Base-by-base conservation (phyloP, 1,140 invertebrate species). In the Cydia splendana region DNA sequence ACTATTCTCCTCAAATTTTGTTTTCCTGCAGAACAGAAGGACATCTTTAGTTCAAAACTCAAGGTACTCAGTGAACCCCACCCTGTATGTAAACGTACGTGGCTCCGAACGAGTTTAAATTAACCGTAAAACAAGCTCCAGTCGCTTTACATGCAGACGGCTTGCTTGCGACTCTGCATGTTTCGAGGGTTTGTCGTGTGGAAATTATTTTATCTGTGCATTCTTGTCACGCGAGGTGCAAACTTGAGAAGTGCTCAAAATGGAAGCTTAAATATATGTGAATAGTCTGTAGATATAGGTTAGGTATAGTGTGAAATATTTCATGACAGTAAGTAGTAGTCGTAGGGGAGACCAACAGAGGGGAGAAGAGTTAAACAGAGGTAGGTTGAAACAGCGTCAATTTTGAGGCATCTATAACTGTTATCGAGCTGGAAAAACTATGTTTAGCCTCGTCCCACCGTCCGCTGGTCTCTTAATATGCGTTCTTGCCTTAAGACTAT, bases 201-300 rank as follows among this genome's bases (percentile, higher is more conserved):
- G 65, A 69, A 69, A 69, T 69, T 71, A 38, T 38, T 71, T 71
- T 71, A 38, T 71, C 30, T 71, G n/a, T 42, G 34, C 67, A 69
- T 38, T 71, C 34, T 6, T 42, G 12, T 30, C 28, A 38, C 65
- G n/a, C 13, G 34, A 71, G 15, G 30, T 30, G 65, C 15, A 13
- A 34, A 34, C 24, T 69, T 69, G 15, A 57, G 53, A 9, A 42
- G 7, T 10, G 15, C 15, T 57, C 57, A 24, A 62, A 0, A 57
- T 57, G 53, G 20, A 48, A 48, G 13, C 45, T 48, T 15, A 13
- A 42, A 12, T 15, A 45, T 45, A 12, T 0, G 65, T 65, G 3
- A 42, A 34, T 34, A 30, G 30, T 6, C 34, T 34, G 34, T 42
- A 42, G 4, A 2, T 42, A 42, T 38, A 0, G 5, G 34, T 38